phyloP scores from a whole-genome alignment of 2,888 invertebrate genomes.

The Parochlus steinenii region DNA sequence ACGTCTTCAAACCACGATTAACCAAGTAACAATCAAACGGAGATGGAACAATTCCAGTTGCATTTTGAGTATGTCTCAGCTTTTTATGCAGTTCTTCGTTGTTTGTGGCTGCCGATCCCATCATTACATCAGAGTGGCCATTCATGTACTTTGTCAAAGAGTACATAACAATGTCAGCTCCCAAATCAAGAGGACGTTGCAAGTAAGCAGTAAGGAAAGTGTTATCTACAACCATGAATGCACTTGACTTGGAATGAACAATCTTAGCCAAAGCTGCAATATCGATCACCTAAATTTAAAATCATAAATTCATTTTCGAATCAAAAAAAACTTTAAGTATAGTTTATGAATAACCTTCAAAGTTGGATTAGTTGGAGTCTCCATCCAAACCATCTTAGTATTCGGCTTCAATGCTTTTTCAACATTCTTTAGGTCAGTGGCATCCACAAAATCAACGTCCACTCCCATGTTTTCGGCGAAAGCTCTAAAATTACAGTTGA shows the following conservation, averaged over 20 bases:
- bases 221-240: slow-evolving; percentile 63
- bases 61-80: slow-evolving; percentile 67
- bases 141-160: slow-evolving; percentile 90
- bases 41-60: slow-evolving; percentile 77
- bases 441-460: neutral
- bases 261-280: slow-evolving; percentile 52
- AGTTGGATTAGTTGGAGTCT: slow-evolving; percentile 83
- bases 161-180: slow-evolving; percentile 72
- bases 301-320: too few species aligned
- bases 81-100: slow-evolving; percentile 46
- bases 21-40: slow-evolving; percentile 86
- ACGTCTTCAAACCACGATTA: slow-evolving; percentile 73
- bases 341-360: slow-evolving; percentile 8
- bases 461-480: slow-evolving; percentile 1
- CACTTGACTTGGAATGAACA: slow-evolving; percentile 34
- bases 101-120: slow-evolving; percentile 68
- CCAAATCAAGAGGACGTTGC: slow-evolving; percentile 68
- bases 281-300: slow-evolving; percentile 71
- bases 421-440: neutral
- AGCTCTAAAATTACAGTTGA: slow-evolving; percentile 30
- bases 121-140: slow-evolving; percentile 84
- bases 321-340: too few species aligned
- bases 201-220: slow-evolving; percentile 75
- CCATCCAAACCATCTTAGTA: slow-evolving; percentile 69
- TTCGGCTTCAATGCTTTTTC: neutral